Evolutionary conservation across 2,113 vertebrate genomes (phyloP), one percentile per base, ranked within the genome.

Genomic region (Prionailurus viverrinus): DNA sequence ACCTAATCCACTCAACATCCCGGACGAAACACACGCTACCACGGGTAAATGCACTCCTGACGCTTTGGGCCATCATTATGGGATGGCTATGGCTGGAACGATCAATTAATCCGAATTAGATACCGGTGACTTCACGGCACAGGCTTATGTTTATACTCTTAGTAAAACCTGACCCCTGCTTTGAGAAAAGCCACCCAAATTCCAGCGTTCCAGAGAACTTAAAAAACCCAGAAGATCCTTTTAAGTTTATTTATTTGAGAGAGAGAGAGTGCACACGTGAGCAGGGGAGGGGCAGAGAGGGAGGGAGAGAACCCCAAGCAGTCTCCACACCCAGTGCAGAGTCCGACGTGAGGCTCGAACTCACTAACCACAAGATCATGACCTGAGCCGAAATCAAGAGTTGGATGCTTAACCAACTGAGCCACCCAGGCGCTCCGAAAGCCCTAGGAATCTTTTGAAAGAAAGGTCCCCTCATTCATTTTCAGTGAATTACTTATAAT

Each of bases 311-410:
- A 58, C 55, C 55, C 55, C 55, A 58, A 21, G 55, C 53, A 58
- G 55, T 18, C 55, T 58, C 55, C 18, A 21, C 55, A 58, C 55
- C 55, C 55, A 21, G 55, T 1, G 18, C 55, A 21, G 55, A 58
- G 55, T 6, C 55, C 6, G 18, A 58, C 0, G 2, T 2, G 6
- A 1, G 55, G 18, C 55, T 58, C 4, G 19, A 58, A 58, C 19
- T 58, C 55, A 19, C 6, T 0, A 6, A 19, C 55, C 55, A 21
- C 6, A 18, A 58, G 55, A 21, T 58, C 55, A 58, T 18, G 7
- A 19, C 19, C 55, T 58, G 55, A 58, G 55, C 55, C 16, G 7
- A 58, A 19, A 21, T 58, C 18, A 21, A 58, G 19, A 58, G 55
- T 19, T 58, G 55, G 55, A 58, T 21, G 55, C 55, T 58, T 58